A percentile compares a stretch with the other conserved stretches of the same genome.
Evolutionary conservation across 2,113 vertebrate species (phyloP).

Genomic region (Oncorhynchus masou): DNA sequence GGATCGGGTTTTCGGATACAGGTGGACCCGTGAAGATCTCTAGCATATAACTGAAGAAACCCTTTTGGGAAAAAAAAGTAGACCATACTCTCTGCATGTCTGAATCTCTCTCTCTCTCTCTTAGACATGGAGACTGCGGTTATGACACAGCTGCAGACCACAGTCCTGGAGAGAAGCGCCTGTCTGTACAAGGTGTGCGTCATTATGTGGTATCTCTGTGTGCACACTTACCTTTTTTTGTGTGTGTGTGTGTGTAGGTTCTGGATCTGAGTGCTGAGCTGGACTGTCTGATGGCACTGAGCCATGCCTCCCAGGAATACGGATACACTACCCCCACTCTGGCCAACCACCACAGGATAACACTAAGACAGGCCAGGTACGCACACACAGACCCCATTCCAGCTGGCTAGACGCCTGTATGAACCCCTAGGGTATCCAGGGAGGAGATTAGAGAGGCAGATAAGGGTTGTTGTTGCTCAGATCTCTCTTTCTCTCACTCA

Average conservation of each 20-base stretch:
- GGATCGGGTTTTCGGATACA: too few species aligned
- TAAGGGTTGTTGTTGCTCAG: not conserved
- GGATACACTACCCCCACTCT: conserved; percentile 82
- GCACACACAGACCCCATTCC: not conserved
- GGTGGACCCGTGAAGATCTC: too few species aligned
- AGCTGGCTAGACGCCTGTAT: not conserved
- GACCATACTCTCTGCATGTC: not conserved
- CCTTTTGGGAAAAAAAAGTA: too few species aligned
- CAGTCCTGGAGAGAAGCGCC: conserved; percentile 79
- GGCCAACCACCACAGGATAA: conserved; percentile 57
- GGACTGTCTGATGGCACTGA: conserved; percentile 90
- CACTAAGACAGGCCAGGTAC: conserved; percentile 79
- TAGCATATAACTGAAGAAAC: too few species aligned
- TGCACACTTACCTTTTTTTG: not conserved
- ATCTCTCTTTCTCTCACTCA: conserved; percentile 36
- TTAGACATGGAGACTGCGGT: conserved; percentile 89
- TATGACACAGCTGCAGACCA: conserved; percentile 87
- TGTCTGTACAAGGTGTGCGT: conserved; percentile 74
- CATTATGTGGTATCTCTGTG: not conserved
- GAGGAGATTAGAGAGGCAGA: not conserved
- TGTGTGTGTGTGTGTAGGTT: conserved; percentile 59
- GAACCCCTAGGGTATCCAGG: too few species aligned
- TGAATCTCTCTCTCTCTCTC: conserved; percentile 11
- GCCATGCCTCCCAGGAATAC: conserved; percentile 85
- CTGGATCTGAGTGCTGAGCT: conserved; percentile 85